Percentiles rank a stretch among this genome's conserved stretches.
Evolutionary conservation across 2,888 invertebrate genomes (phyloP).

Genomic region (Noctua fimbriata): DNA sequence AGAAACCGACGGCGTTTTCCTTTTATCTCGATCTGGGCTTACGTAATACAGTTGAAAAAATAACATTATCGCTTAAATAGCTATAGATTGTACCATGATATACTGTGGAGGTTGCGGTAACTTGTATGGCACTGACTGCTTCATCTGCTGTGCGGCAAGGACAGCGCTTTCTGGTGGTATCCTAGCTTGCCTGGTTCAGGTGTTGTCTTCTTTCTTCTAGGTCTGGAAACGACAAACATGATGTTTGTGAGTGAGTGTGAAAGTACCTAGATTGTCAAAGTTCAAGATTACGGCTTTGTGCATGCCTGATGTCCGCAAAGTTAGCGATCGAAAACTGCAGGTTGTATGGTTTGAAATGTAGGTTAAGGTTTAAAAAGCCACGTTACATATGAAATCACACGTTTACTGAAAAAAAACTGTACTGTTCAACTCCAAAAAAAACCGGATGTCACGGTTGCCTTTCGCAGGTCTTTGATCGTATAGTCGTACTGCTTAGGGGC

Average conservation of each 20-base stretch:
- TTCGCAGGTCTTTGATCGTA: too few relatives aligned
- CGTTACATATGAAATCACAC: not conserved
- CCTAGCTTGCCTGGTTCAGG: conserved; percentile 78
- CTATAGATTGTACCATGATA: conserved; percentile 50
- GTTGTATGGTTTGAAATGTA: not conserved
- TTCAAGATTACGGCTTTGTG: not conserved
- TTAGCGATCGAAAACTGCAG: not conserved
- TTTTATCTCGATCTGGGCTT: conserved; percentile 4
- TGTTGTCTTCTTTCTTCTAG: conserved; percentile 81
- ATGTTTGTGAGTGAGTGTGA: not conserved
- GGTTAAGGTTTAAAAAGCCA: not conserved
- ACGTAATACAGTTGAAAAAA: conserved; percentile 42
- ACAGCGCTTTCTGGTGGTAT: conserved; percentile 35
- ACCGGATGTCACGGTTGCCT: too few relatives aligned
- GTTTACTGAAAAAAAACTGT: too few relatives aligned
- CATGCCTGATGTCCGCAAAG: not conserved
- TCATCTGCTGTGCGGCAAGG: conserved; percentile 39
- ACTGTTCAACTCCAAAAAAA: too few relatives aligned
- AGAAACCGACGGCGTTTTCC: not conserved
- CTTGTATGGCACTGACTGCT: conserved; percentile 53
- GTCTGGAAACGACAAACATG: conserved; percentile 69
- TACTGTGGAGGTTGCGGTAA: conserved; percentile 43
- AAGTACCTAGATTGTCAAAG: not conserved
- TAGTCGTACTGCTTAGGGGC: too few relatives aligned
- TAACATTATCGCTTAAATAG: conserved; percentile 47